Base-by-base conservation (phyloP, 2,888 invertebrate genomes). In the Netelia fuscicornis region DNA sequence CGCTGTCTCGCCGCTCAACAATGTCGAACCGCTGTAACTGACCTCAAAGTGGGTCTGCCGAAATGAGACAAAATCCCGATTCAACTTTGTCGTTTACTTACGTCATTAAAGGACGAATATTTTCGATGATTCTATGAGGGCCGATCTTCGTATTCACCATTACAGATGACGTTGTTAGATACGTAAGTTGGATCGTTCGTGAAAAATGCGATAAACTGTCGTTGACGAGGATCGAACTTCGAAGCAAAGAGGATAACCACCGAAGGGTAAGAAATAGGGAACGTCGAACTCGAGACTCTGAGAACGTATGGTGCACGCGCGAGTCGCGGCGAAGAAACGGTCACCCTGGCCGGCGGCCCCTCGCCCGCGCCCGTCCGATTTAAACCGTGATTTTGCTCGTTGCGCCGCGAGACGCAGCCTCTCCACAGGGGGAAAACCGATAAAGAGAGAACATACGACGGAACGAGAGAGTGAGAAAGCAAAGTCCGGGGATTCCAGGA, bases 361-460 rank as follows among this genome's bases (percentile, higher is more conserved):
- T 67, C 79, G 81, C 79, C 89, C 89, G 89, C 87, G 84, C 89
- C 90, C 87, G 89, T 90, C 86, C 92, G 93, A 93, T 92, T 93
- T 91, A 91, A 92, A 92, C 91, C 90, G 90, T 89, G 93, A 93
- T 93, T 92, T 92, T 91, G 91, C 91, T 91, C 90, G 91, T 92
- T 92, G 91, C 90, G 88, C 86, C 89, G 89, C 89, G 75, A 65
- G 76, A 54, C 37, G 60, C 44, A 25, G 58, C 1, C 20, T 72
- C 81, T 90, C 88, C 89, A 54, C 79, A 52, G 78, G 58, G 65
- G 76, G 60, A 68, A 20, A 68, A 54, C 70, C 67, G 78, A 86
- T 76, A 71, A 75, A 80, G 77, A 82, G 67, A 52, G 78, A 72
- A 77, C 37, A 77, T 20, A 60, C 67, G n/a, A 10, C 48, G 68